Evolutionary conservation across 2,888 invertebrate genomes (phyloP), one percentile per base, ranked within the genome.

Genomic region (Idaea aversata): DNA sequence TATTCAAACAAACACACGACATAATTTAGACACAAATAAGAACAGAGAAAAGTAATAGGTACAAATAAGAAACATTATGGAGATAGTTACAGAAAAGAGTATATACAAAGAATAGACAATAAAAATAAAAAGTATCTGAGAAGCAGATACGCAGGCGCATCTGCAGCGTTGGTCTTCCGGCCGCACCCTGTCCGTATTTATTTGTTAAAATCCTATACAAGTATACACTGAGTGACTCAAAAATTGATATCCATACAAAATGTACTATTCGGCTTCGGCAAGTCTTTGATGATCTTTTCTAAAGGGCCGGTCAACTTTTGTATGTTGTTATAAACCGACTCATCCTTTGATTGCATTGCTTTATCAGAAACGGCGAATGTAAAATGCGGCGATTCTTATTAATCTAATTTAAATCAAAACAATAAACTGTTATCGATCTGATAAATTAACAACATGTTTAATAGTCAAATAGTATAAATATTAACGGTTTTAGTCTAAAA

Each of bases 311-410:
- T 47, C 13, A 36, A 47, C 47, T 47, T 47, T 47, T 13, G 10
- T 47, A 7, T 47, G 47, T 47, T 47, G 47, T 10, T 47, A 47
- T 47, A 47, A 47, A 47, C 47, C 47, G 47, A 47, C 47, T 47
- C 47, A 47, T 47, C 47, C 47, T 47, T 47, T 47, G 47, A 47
- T 47, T 47, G 47, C 47, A 47, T 47, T 47, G 47, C 47, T 47
- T 47, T 47, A 47, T 47, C 47, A 47, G 4, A 47, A 7, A 10
- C 47, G 0, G 47, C 47, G 10, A 47, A 47, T 47, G 47, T 47
- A 7, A 47, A 47, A 47, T 47, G 10, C 13, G 6, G 47, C 47
- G 47, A 13, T 47, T 47, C 47, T 47, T 47, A 47, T 10, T 47
- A 47, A 47, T 47, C 47, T 47, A 47, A 47, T 10, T 10, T 47